phyloP scores from a whole-genome alignment of 2,797 vertebrate species.

The Columba guinea region DNA sequence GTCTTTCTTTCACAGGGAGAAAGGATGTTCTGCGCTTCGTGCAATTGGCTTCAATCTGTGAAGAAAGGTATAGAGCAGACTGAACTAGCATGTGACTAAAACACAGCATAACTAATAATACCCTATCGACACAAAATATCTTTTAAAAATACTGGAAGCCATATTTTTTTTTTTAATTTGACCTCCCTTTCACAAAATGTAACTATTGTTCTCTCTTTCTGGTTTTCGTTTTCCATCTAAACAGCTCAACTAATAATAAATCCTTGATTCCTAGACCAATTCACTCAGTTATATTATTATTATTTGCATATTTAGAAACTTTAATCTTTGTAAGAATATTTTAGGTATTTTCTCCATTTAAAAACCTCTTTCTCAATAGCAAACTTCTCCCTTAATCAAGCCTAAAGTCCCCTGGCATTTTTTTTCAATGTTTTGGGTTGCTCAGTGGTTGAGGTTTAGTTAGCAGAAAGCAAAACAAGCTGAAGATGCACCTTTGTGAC shows the following conservation, averaged over 20 bases:
- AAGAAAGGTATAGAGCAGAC: not conserved
- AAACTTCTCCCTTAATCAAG: not conserved
- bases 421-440: not conserved
- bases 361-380: not conserved
- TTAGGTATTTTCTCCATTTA: not conserved
- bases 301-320: not conserved
- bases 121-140: rapidly evolving
- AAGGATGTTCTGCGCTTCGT: not conserved
- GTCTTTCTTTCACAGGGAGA: not conserved
- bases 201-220: not conserved
- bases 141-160: not conserved
- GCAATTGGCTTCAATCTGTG: not conserved
- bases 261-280: not conserved
- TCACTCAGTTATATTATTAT: not conserved
- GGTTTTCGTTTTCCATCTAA: not conserved
- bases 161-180: not conserved
- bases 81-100: not conserved
- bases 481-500: not conserved
- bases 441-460: not conserved
- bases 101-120: not conserved
- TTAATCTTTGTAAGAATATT: not conserved
- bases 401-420: not conserved
- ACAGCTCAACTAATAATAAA: not conserved
- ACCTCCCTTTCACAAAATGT: not conserved
- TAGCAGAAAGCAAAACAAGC: not conserved